phyloP scores from a whole-genome alignment of 2,888 invertebrate genomes.

The Helobdella robusta region DNA sequence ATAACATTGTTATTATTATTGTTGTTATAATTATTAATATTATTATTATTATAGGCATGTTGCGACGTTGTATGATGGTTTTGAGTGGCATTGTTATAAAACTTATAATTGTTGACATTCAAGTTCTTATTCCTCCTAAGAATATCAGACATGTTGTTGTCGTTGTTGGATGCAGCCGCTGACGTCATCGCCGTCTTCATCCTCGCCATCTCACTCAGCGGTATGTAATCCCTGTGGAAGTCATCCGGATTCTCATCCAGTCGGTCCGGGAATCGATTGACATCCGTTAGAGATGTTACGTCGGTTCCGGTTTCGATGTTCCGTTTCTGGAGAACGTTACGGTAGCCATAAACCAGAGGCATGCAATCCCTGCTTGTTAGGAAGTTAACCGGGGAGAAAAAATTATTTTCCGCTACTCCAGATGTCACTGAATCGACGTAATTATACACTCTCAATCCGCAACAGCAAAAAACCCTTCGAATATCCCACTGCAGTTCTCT shows the following conservation, averaged over 20 bases:
- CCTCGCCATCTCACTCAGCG: conserved; percentile 20
- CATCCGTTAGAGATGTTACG: conserved; percentile 15
- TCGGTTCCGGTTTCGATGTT: conserved; percentile 29
- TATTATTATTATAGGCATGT: too few relatives aligned
- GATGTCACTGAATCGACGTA: not conserved
- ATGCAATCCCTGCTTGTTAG: conserved; percentile 24
- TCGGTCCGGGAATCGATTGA: conserved; percentile 27
- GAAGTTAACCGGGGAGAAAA: conserved; percentile 25
- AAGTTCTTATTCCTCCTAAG: too few relatives aligned
- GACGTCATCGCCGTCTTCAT: too few relatives aligned
- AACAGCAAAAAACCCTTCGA: conserved; percentile 29
- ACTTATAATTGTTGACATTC: too few relatives aligned
- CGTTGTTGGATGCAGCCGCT: too few relatives aligned
- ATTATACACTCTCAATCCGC: conserved; percentile 28
- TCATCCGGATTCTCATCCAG: conserved; percentile 16
- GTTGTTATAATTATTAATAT: too few relatives aligned
- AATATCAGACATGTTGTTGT: too few relatives aligned
- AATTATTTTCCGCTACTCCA: not conserved
- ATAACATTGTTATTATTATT: too few relatives aligned
- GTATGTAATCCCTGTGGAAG: conserved; percentile 31
- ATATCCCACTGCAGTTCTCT: conserved; percentile 34
- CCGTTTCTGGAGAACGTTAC: conserved; percentile 30
- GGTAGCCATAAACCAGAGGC: conserved; percentile 32
- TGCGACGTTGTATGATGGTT: too few relatives aligned
- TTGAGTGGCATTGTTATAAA: too few relatives aligned